phyloP scores from a whole-genome alignment of 2,888 invertebrate genomes.

The Boloria euphrosyne region DNA sequence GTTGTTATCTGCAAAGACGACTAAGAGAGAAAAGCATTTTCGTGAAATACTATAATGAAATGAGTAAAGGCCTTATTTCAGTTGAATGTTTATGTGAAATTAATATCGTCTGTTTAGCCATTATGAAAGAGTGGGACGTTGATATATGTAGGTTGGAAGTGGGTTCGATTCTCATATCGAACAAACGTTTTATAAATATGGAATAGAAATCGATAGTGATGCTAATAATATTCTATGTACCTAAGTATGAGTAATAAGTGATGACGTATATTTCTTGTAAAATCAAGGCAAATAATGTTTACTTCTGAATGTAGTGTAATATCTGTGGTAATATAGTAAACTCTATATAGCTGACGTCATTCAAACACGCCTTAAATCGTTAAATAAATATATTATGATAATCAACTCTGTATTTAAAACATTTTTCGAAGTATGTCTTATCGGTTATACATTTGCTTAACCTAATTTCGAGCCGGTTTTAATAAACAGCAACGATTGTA shows the following conservation, averaged over 20 bases:
- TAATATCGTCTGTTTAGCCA: no score
- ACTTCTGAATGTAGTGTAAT: constrained; percentile 7
- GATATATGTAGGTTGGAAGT: no score
- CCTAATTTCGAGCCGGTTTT: constrained; percentile 17
- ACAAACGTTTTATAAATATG: no score
- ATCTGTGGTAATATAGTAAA: no score
- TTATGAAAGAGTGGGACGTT: no score
- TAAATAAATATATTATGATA: constrained; percentile 22
- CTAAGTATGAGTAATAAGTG: background rate
- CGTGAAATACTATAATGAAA: no score
- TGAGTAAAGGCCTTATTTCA: no score
- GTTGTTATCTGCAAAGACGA: no score
- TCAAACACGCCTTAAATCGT: constrained; percentile 11
- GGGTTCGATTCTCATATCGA: no score
- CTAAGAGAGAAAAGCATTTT: no score
- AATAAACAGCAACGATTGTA: constrained; percentile 10
- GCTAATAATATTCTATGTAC: background rate
- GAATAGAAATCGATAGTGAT: no score
- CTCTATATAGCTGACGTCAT: background rate
- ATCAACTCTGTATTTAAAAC: constrained; percentile 15
- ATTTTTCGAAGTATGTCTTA: constrained; percentile 20
- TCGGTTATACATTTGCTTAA: constrained; percentile 21
- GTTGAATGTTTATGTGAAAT: no score
- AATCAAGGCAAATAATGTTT: constrained; percentile 3
- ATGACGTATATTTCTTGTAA: background rate